Evolutionary conservation across 1,140 invertebrate species (phyloP).

Genomic region (Dreissena rostriformis): DNA sequence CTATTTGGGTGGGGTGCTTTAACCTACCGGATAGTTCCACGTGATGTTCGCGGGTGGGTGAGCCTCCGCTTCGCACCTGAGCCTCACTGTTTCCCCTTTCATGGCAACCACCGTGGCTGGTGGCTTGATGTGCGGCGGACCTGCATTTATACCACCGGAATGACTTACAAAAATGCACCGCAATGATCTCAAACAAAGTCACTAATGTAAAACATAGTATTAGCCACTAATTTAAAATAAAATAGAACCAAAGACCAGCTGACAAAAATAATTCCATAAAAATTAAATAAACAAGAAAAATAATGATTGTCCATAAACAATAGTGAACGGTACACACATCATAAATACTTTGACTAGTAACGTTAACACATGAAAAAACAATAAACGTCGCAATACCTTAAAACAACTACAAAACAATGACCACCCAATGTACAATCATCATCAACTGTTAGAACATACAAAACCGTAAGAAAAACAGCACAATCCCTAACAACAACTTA

Average conservation of each 20-base stretch:
- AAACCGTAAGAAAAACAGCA: too few species aligned
- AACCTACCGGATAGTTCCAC: constrained; percentile 48
- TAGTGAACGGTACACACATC: too few species aligned
- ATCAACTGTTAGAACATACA: too few species aligned
- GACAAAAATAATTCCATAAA: too few species aligned
- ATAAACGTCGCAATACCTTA: too few species aligned
- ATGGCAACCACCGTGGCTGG: background rate
- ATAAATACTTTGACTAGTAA: too few species aligned
- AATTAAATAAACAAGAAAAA: too few species aligned
- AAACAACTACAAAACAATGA: too few species aligned
- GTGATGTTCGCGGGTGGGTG: constrained; percentile 41
- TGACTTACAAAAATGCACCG: background rate
- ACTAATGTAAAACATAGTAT: background rate
- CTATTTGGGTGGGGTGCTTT: background rate
- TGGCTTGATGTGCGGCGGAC: constrained; percentile 46
- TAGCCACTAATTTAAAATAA: background rate
- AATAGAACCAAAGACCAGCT: background rate
- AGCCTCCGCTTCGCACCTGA: constrained; percentile 36
- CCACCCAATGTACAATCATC: too few species aligned
- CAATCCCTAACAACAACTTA: too few species aligned
- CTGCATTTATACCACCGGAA: background rate
- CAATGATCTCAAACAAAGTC: background rate
- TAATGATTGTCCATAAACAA: too few species aligned
- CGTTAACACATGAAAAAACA: too few species aligned
- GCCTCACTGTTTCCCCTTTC: constrained; percentile 32